Conservation (phyloP, 1,140 invertebrate species). For the Nixonia krombeini region DNA sequence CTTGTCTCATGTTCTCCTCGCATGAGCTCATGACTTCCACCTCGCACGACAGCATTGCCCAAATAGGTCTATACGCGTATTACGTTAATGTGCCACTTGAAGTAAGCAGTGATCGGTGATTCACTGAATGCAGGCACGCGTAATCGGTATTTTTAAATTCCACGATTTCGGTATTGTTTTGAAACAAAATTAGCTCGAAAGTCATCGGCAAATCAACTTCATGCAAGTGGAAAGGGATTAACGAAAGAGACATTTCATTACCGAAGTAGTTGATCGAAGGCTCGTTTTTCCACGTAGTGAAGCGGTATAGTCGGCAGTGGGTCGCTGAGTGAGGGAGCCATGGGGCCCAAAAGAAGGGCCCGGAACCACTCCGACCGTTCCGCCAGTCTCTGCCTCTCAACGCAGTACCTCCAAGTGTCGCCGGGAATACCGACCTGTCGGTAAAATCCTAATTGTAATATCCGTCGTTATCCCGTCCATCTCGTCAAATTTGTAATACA, state of each 20-base stretch:
- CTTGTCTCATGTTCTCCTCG: not conserved
- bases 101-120: no score
- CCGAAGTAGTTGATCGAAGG: slow-evolving; percentile 79
- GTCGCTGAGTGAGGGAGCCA: slow-evolving; percentile 62
- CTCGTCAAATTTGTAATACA: not conserved
- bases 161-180: no score
- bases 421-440: slow-evolving; percentile 59
- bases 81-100: not conserved
- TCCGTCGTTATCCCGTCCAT: no score
- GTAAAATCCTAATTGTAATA: no score
- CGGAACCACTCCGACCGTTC: slow-evolving; percentile 69
- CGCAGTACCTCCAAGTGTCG: slow-evolving; percentile 62
- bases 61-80: no score
- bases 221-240: no score
- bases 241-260: no score
- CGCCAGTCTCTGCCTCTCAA: slow-evolving; percentile 57
- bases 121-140: no score
- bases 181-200: no score
- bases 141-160: no score
- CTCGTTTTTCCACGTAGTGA: slow-evolving; percentile 77
- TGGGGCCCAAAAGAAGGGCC: slow-evolving; percentile 74
- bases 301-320: slow-evolving; percentile 63
- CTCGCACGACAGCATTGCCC: not conserved
- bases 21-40: slow-evolving; percentile 1
- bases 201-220: no score